Percentiles rank a stretch among this genome's conserved stretches.
These are phyloP conservation scores for Stercorarius parasiticus DNA, from an alignment of 2,113 vertebrate species.

Conservation along the genomic window DNA sequence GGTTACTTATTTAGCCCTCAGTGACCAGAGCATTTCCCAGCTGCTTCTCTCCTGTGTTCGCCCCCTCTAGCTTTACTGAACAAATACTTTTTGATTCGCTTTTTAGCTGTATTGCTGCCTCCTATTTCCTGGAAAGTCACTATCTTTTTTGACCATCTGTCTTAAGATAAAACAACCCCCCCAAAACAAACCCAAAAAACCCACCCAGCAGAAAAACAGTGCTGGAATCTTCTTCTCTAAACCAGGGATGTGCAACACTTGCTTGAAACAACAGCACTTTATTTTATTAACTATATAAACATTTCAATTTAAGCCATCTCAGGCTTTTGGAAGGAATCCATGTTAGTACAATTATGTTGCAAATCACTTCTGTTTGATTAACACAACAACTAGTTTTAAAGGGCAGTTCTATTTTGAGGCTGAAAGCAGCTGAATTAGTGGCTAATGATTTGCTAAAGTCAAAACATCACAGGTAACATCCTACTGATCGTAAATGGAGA, in stretches of 20 bases:
- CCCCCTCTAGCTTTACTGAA: not conserved
- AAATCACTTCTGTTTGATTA: not conserved
- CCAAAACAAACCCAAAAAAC: fast-evolving
- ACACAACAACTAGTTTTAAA: not conserved
- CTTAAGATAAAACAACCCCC: not conserved
- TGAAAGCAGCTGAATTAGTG: not conserved
- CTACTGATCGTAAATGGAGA: not conserved
- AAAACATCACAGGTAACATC: not conserved
- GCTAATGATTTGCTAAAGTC: not conserved
- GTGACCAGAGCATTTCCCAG: not conserved
- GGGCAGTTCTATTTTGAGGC: not conserved
- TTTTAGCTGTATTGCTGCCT: not conserved
- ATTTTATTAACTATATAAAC: not conserved
- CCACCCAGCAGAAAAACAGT: not conserved
- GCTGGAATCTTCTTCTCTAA: not conserved
- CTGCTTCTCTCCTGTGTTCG: not conserved
- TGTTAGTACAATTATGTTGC: not conserved
- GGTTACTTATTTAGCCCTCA: not conserved
- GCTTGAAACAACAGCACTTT: not conserved
- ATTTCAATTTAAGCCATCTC: not conserved
- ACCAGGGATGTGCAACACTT: not conserved
- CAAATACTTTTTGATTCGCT: not conserved
- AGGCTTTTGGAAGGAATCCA: not conserved
- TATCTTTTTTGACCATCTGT: not conserved
- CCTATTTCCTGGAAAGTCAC: not conserved